Conservation (phyloP, 2,113 vertebrate genomes). For the Pteronura brasiliensis region DNA sequence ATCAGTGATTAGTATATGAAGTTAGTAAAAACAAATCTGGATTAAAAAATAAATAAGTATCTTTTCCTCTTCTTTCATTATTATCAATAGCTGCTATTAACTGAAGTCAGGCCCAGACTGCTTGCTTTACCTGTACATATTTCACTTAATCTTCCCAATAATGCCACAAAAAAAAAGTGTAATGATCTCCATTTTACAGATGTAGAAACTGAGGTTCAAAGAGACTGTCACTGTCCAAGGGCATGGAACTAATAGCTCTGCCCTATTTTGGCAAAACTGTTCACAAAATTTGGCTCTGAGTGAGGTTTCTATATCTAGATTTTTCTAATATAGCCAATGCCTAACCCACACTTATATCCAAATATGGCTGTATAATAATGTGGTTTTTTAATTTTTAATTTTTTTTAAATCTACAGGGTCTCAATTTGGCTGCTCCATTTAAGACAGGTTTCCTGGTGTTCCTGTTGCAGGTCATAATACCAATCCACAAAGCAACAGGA, state of each 20-base stretch:
- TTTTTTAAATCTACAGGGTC: constrained; percentile 28
- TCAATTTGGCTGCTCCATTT: constrained; percentile 52
- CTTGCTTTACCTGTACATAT: neutral
- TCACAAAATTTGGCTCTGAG: constrained; percentile 44
- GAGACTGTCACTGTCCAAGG: neutral
- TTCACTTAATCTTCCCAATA: constrained; percentile 10
- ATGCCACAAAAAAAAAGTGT: constrained; percentile 7
- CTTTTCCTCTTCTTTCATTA: constrained; percentile 20
- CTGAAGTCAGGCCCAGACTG: neutral
- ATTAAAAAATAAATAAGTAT: neutral
- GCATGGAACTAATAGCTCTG: neutral
- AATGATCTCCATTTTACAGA: constrained; percentile 26
- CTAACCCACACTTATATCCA: constrained; percentile 53
- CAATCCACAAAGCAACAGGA: constrained; percentile 66
- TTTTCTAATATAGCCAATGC: constrained; percentile 69
- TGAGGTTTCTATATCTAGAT: constrained; percentile 58
- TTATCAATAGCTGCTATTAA: neutral
- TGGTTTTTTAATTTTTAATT: neutral
- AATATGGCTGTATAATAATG: constrained; percentile 65
- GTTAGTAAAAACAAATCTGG: neutral
- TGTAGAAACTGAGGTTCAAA: neutral
- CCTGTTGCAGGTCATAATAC: constrained; percentile 61
- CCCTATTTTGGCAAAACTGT: constrained; percentile 14
- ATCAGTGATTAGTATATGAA: neutral
- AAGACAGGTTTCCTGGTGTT: constrained; percentile 65